These are phyloP conservation scores for Hippocampus abdominalis DNA, from an alignment of 2,113 vertebrate genomes.

Conservation along the genomic window DNA sequence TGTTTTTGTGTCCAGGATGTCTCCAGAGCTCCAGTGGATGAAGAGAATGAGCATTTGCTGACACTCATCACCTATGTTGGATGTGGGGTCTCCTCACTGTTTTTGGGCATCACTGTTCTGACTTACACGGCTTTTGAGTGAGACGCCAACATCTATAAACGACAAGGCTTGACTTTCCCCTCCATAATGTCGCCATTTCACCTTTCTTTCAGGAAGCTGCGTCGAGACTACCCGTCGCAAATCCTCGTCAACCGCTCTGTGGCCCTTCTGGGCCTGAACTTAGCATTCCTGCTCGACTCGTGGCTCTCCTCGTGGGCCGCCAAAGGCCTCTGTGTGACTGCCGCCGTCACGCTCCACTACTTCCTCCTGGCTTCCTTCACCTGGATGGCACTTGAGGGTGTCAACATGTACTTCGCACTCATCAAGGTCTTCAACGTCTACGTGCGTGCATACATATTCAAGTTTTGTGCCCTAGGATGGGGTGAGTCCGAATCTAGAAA, in stretches of 20 bases:
- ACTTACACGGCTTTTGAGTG: conserved; percentile 82
- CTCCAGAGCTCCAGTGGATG: conserved; percentile 65
- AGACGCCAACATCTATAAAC: conserved; percentile 54
- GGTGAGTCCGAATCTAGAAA: conserved; percentile 67
- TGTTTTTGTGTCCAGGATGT: conserved; percentile 71
- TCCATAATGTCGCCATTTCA: not conserved
- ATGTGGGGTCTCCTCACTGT: conserved; percentile 83
- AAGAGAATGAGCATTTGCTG: conserved; percentile 68
- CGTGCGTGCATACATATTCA: conserved; percentile 83
- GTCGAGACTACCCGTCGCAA: conserved; percentile 83
- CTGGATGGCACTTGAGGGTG: conserved; percentile 87
- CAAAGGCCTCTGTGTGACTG: conserved; percentile 70
- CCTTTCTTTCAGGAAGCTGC: conserved; percentile 73
- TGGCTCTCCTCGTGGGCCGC: conserved; percentile 78
- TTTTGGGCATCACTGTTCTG: conserved; percentile 80
- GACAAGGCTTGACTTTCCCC: not conserved
- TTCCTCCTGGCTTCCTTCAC: conserved; percentile 85
- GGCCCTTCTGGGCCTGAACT: conserved; percentile 81
- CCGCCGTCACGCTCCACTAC: conserved; percentile 77
- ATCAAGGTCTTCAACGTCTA: conserved; percentile 91
- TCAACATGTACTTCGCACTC: conserved; percentile 86
- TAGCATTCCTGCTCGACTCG: conserved; percentile 80
- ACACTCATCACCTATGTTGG: conserved; percentile 80
- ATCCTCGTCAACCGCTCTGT: conserved; percentile 85
- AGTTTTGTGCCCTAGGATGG: conserved; percentile 84